A percentile compares a stretch with the other conserved stretches of the same genome.
These are phyloP conservation scores for Oligia fasciuncula DNA, from an alignment of 2,888 invertebrate genomes.

Conservation along the genomic window DNA sequence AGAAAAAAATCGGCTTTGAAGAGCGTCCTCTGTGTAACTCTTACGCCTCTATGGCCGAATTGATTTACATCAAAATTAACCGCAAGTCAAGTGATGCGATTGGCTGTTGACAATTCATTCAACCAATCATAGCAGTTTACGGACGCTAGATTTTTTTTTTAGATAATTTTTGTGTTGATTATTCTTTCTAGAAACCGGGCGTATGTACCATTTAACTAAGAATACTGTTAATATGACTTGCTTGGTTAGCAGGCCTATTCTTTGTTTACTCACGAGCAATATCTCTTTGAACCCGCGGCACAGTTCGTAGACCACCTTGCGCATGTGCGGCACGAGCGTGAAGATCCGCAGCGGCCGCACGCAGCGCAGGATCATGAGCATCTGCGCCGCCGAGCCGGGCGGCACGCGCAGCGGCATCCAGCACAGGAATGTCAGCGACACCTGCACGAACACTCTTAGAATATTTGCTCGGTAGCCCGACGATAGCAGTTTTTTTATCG, in stretches of 20 bases:
- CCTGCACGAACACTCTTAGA: conserved; percentile 86
- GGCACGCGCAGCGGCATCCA: conserved; percentile 99
- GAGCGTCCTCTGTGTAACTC: not conserved
- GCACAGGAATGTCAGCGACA: conserved; percentile 97
- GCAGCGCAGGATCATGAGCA: conserved; percentile 98
- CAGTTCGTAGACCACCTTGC: conserved; percentile 99
- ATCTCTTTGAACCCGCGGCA: conserved; percentile 99
- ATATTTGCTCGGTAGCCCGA: not conserved
- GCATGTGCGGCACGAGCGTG: conserved; percentile 99
- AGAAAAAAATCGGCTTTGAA: not conserved
- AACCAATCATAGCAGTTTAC: not conserved
- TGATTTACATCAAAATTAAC: not conserved
- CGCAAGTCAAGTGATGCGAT: not conserved
- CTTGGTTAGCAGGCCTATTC: not conserved
- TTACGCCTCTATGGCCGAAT: not conserved
- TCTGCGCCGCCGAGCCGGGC: conserved; percentile 97
- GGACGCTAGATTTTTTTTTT: not conserved
- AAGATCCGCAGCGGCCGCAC: conserved; percentile 99
- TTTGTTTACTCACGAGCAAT: conserved; percentile 92
- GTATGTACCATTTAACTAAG: not conserved
- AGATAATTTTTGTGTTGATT: not conserved
- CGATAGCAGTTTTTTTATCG: not conserved
- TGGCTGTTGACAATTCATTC: not conserved
- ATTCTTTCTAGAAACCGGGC: not conserved
- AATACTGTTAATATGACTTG: not conserved